Evolutionary conservation across 2,888 invertebrate species (phyloP), one percentile per base, ranked within the genome.

Genomic region (Spilarctia lutea): DNA sequence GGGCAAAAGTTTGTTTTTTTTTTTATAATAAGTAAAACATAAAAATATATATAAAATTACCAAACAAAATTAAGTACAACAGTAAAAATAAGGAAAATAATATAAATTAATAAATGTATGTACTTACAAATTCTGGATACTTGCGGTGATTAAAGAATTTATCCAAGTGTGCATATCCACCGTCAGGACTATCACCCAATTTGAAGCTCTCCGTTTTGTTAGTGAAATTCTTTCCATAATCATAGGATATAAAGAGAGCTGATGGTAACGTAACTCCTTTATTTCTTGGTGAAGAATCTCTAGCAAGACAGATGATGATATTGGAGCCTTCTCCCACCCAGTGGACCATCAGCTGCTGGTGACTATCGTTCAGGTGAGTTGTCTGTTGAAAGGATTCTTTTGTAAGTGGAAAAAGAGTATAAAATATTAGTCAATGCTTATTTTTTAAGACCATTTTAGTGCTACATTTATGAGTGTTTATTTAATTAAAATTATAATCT

Each of bases 301-400:
- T 96, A 3, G 98, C 98, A 79, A 99, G 94, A 87, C 98, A 98
- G 81, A 99, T 97, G 85, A 99, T 98, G 45, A 98, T 98, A 92
- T 98, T 97, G 78, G 98, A 98, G 33, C 97, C 97, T 91, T 98
- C 98, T 42, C 99, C 98, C 20, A 98, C 98, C 99, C 99, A 99
- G 92, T 98, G 98, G 18, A 99, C 98, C 97, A 99, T 98, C 86
- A 99, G 93, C 90, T 98, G 98, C 87, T 98, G 98, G 90, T 99
- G 99, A 80, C 97, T 97, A 93, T 99, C 98, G 93, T 98, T 98
- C 35, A 99, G 96, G 75, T 96, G 95, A 80, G 97, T 97, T 72
- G 97, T 97, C 98, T 98, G 96, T 95, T 94, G 74, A 80, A 82
- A 80, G 80, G 35, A 18, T n/a, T 56, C 52, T 70, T 76, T 68